Conservation (phyloP, 2,888 invertebrate genomes). For the Oscheius sp. region DNA sequence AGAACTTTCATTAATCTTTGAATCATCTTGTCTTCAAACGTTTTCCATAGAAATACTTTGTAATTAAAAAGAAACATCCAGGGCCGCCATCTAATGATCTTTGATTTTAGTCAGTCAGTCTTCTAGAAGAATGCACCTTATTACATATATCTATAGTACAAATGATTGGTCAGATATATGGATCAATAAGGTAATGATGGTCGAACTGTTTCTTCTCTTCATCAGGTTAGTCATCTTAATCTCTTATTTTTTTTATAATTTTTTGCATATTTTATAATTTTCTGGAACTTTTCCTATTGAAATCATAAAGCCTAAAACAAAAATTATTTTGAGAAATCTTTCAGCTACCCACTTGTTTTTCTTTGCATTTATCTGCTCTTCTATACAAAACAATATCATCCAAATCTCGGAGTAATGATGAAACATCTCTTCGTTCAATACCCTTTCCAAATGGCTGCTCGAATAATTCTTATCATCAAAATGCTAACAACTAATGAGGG, state of each 20-base stretch:
- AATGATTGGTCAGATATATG: slow-evolving; percentile 18
- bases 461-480: slow-evolving; percentile 12
- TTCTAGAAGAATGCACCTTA: not conserved
- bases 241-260: no score
- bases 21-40: not conserved
- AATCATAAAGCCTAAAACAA: no score
- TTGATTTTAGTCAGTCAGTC: not conserved
- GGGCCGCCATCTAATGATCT: no score
- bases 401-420: slow-evolving; percentile 11
- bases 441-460: slow-evolving; percentile 7
- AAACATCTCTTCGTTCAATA: not conserved
- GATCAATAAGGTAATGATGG: not conserved
- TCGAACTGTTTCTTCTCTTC: slow-evolving; percentile 9
- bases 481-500: not conserved
- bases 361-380: slow-evolving; percentile 15
- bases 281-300: no score
- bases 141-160: slow-evolving; percentile 1
- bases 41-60: not conserved
- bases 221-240: no score
- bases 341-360: not conserved
- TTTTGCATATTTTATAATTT: no score
- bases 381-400: slow-evolving; percentile 17
- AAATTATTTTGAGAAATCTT: no score
- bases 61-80: not conserved
- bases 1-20: not conserved